A percentile compares a stretch with the other conserved stretches of the same genome.
These are phyloP conservation scores for Drosophila pseudotakahashii DNA, from an alignment of 2,888 invertebrate genomes.

Conservation along the genomic window DNA sequence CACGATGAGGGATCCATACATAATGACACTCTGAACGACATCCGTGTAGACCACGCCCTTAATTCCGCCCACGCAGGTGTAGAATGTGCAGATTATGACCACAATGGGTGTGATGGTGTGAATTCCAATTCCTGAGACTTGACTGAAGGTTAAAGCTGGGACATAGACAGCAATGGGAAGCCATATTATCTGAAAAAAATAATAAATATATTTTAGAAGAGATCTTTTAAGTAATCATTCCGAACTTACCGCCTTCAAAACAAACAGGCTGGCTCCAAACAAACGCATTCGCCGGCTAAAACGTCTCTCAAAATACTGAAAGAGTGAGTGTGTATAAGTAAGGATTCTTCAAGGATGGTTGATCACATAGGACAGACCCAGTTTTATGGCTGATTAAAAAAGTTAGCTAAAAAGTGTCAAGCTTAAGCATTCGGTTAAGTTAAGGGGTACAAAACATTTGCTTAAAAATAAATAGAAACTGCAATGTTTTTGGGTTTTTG, in stretches of 20 bases:
- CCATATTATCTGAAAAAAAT: constrained; percentile 73
- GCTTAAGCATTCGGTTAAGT: constrained; percentile 14
- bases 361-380: constrained; percentile 17
- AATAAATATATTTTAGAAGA: not conserved
- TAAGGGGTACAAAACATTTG: constrained; percentile 1
- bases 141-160: constrained; percentile 91
- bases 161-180: constrained; percentile 87
- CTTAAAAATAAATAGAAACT: constrained; percentile 40
- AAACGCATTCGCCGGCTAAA: constrained; percentile 89
- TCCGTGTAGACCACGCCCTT: constrained; percentile 93
- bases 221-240: not conserved
- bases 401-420: constrained; percentile 28
- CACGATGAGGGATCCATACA: constrained; percentile 90
- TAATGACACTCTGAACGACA: constrained; percentile 90
- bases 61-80: constrained; percentile 93
- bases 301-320: constrained; percentile 89
- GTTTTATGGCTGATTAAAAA: constrained; percentile 5
- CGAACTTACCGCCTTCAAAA: constrained; percentile 88
- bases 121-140: constrained; percentile 89
- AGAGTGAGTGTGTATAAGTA: constrained; percentile 62
- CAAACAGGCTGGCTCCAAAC: constrained; percentile 89
- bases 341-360: constrained; percentile 5
- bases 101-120: constrained; percentile 92
- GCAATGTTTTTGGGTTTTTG: not conserved
- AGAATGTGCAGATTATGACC: constrained; percentile 92